phyloP scores from a whole-genome alignment of 2,113 vertebrate species.

The Ancistrus triradiatus region DNA sequence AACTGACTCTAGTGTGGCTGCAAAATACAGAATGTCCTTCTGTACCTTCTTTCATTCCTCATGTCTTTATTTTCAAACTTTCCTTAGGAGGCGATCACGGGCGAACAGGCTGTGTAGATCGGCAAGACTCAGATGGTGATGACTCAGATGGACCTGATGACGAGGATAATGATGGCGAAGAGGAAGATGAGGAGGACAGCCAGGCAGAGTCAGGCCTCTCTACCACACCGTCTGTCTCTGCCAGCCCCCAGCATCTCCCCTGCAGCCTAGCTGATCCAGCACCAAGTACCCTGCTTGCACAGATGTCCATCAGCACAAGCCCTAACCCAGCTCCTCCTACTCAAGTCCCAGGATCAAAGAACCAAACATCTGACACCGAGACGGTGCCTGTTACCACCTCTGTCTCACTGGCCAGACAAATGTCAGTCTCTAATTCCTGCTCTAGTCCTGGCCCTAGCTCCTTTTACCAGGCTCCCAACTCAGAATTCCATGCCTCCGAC shows the following conservation, averaged over 20 bases:
- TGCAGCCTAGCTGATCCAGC: conserved; percentile 74
- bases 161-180: conserved; percentile 89
- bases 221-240: conserved; percentile 84
- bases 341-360: conserved; percentile 39
- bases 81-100: conserved; percentile 78
- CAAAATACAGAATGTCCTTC: conserved; percentile 55
- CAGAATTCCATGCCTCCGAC: conserved; percentile 57
- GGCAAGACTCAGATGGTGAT: conserved; percentile 83
- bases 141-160: conserved; percentile 87
- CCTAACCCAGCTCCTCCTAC: conserved; percentile 34
- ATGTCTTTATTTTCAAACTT: not conserved
- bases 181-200: conserved; percentile 97
- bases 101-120: conserved; percentile 72
- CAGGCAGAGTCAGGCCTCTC: conserved; percentile 91
- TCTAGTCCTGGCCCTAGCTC: conserved; percentile 47
- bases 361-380: conserved; percentile 38
- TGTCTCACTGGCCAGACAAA: conserved; percentile 71
- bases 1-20: too few species aligned
- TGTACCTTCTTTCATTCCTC: conserved; percentile 32
- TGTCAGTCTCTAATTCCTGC: conserved; percentile 65
- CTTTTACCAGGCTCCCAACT: conserved; percentile 29
- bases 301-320: conserved; percentile 80
- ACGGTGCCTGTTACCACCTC: conserved; percentile 51
- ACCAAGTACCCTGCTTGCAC: conserved; percentile 83
- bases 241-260: conserved; percentile 89